A percentile compares a stretch with the other conserved stretches of the same genome.
Conservation (phyloP, 2,888 invertebrate genomes). For the Acanthosepion pharaonis region DNA sequence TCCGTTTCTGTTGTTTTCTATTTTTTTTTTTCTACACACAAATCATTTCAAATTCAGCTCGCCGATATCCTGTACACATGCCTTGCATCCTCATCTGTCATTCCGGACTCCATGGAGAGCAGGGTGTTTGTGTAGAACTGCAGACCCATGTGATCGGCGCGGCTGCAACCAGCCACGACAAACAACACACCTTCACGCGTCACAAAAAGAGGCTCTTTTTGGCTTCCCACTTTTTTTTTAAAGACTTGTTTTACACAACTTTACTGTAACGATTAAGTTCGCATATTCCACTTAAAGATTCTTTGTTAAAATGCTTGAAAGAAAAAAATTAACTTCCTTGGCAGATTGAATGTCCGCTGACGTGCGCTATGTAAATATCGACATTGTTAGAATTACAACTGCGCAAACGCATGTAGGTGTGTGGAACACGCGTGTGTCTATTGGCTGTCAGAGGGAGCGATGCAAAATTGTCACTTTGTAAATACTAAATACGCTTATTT, state of each 20-base stretch:
- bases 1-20: neutral
- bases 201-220: too few species aligned
- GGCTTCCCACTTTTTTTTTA: neutral
- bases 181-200: neutral
- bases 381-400: neutral
- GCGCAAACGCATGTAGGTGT: neutral
- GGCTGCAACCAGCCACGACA: neutral
- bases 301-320: neutral
- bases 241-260: neutral
- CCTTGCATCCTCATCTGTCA: neutral
- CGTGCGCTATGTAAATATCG: neutral
- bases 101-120: neutral
- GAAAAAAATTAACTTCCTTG: neutral
- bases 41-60: neutral
- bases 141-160: neutral
- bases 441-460: neutral
- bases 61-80: neutral
- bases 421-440: neutral
- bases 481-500: neutral
- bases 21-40: neutral
- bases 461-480: neutral
- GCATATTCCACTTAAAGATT: neutral
- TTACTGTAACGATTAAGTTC: neutral
- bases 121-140: neutral
- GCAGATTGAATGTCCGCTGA: neutral